Evolutionary conservation across 2,888 invertebrate species (phyloP).

Genomic region (Tipula confusa): DNA sequence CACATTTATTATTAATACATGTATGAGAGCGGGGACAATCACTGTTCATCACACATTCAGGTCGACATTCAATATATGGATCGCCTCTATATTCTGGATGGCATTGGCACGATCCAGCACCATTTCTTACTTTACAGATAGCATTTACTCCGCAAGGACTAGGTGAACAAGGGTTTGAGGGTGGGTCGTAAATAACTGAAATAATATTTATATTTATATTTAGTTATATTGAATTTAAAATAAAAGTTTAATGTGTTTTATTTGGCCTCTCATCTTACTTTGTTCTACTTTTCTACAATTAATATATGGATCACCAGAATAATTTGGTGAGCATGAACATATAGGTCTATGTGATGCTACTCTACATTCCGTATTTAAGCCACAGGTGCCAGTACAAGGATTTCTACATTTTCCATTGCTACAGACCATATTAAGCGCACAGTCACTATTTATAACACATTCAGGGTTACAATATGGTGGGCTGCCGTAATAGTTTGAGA

Average conservation of each 20-base stretch:
- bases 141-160: conserved; percentile 67
- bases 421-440: conserved; percentile 52
- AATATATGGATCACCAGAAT: conserved; percentile 60
- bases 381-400: conserved; percentile 66
- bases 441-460: conserved; percentile 57
- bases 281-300: conserved; percentile 50
- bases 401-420: conserved; percentile 54
- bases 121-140: conserved; percentile 59
- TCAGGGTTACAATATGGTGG: conserved; percentile 64
- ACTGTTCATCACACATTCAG: conserved; percentile 63
- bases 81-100: conserved; percentile 61
- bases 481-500: conserved; percentile 57
- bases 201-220: background rate
- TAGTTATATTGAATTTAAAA: background rate
- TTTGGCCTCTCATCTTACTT: conserved; percentile 49
- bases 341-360: conserved; percentile 54
- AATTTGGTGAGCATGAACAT: conserved; percentile 54
- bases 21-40: conserved; percentile 61
- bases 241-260: background rate
- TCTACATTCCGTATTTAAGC: conserved; percentile 61
- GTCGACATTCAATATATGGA: conserved; percentile 62
- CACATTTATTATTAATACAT: conserved; percentile 71
- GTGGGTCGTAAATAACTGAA: background rate
- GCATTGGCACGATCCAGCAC: conserved; percentile 62
- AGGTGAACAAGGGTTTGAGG: conserved; percentile 56